Evolutionary conservation across 2,113 vertebrate species (phyloP).

Genomic region (Neotoma lepida): DNA sequence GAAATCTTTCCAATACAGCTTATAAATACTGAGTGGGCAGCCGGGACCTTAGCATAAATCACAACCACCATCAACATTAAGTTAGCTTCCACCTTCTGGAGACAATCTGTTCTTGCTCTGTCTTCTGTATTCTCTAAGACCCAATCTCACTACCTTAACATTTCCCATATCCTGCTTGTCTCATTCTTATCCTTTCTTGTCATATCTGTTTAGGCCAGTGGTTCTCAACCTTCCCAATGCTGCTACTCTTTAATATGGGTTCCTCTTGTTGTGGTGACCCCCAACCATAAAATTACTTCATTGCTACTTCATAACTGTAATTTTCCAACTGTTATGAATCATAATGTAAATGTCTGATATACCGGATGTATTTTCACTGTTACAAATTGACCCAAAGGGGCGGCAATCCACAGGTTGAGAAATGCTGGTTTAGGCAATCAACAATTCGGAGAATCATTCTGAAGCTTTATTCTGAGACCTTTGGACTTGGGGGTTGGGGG

Average conservation of each 20-base stretch:
- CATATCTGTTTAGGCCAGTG: not conserved
- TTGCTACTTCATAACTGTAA: not conserved
- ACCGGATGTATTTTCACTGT: not conserved
- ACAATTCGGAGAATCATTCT: not conserved
- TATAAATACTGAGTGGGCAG: not conserved
- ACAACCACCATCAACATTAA: accelerated
- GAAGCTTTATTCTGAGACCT: not conserved
- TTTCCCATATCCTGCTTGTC: not conserved
- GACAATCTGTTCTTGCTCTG: not conserved
- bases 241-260: not conserved
- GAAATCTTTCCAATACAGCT: not conserved
- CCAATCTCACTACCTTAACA: not conserved
- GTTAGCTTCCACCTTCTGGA: not conserved
- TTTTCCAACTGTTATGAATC: not conserved
- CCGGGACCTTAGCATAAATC: not conserved
- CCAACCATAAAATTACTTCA: not conserved
- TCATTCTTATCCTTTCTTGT: not conserved
- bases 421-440: not conserved
- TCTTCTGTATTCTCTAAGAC: not conserved
- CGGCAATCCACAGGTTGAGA: not conserved
- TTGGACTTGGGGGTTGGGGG: not conserved
- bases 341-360: not conserved
- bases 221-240: not conserved
- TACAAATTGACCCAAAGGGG: not conserved
- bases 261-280: not conserved